These are phyloP conservation scores for Pyrrhosoma nymphula DNA, from an alignment of 2,888 invertebrate genomes.

Conservation along the genomic window DNA sequence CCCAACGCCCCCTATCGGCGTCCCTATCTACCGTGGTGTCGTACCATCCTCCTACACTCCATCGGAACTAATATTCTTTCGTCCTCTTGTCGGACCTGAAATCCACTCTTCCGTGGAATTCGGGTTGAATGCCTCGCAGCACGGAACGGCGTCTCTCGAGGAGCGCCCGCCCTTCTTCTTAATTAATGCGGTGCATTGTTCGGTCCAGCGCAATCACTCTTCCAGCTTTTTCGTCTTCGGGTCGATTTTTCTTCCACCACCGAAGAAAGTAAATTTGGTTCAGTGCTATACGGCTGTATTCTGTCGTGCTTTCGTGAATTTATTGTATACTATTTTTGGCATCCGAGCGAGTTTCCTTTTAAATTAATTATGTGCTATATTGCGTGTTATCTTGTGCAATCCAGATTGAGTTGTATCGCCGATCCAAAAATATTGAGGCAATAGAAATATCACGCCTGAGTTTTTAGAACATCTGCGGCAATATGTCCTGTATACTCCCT, in stretches of 20 bases:
- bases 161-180: neutral
- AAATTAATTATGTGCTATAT: too few species aligned
- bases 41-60: neutral
- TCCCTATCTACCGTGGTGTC: neutral
- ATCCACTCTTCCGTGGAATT: conserved; percentile 41
- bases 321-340: too few species aligned
- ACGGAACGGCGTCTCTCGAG: conserved; percentile 3
- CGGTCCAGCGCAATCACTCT: neutral
- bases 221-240: neutral
- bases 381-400: too few species aligned
- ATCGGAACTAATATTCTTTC: neutral
- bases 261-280: neutral
- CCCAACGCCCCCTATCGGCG: neutral
- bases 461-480: too few species aligned
- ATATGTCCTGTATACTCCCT: too few species aligned
- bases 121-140: conserved; percentile 19
- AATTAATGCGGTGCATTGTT: conserved; percentile 30
- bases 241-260: neutral
- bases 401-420: too few species aligned
- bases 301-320: too few species aligned
- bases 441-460: too few species aligned
- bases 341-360: too few species aligned
- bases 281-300: too few species aligned
- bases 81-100: conserved; percentile 13
- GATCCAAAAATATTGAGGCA: too few species aligned